Base-by-base conservation (phyloP, 2,113 vertebrate genomes). In the Plecotus auritus region DNA sequence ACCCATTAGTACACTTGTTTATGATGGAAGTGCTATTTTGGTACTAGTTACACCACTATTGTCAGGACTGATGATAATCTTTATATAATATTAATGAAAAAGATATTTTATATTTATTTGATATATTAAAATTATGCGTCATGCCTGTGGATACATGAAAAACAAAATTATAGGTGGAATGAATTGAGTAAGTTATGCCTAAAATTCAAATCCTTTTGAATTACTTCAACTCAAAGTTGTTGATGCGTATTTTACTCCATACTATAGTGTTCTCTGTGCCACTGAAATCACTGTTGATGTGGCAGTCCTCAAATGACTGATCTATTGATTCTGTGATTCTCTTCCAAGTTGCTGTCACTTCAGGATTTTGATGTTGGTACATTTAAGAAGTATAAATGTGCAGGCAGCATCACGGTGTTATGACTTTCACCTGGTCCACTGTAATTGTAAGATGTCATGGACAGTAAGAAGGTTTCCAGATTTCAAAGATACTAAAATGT, bases 281-380 rank as follows among this genome's bases (percentile, higher is more conserved):
- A 13, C 5, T 64, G 35, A 73, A 66, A 80, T 72, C 66, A 42
- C 5, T 85, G 26, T 4, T 37, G 61, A 82, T 51, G 28, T 5
- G 17, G 14, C 54, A 67, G 14, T 90, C 32, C 37, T 94, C 73
- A 67, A 61, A 92, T 77, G 76, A 90, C 26, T 20, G 51, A 94
- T 66, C 59, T 93, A 78, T 78, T 74, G 95, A 96, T 95, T 93
- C 90, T 95, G 35, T 92, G 82, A 82, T 90, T 93, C 49, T 82
- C 85, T 94, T 94, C 82, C 59, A 95, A 91, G 84, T 91, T 89
- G 51, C 84, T 95, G 73, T 96, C 93, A 91, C 76, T 93, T 93
- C 32, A 92, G 72, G 86, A 95, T 96, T 95, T 90, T 92, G 85
- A 92, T 72, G 40, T 93, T 51, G 18, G 77, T 28, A 35, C 4